phyloP scores from a whole-genome alignment of 2,797 vertebrate genomes.

The Acanthopagrus latus region DNA sequence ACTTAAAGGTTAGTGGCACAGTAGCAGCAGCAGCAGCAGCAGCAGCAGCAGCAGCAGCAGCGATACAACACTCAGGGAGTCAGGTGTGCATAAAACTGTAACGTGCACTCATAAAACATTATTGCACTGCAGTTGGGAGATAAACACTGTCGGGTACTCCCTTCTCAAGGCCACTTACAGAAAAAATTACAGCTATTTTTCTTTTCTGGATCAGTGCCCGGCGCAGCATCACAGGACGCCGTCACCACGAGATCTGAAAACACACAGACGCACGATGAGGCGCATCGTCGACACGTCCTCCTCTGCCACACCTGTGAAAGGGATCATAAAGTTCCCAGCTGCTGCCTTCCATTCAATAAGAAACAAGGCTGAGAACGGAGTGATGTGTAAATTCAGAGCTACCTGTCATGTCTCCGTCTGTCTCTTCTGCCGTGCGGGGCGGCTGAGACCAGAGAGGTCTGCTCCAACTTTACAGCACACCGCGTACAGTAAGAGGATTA shows the following conservation, averaged over 20 bases:
- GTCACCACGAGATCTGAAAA: slow-evolving; percentile 29
- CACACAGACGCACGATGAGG: slow-evolving; percentile 25
- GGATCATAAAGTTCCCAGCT: slow-evolving; percentile 64
- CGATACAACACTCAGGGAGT: slow-evolving; percentile 30
- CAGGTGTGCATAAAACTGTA: slow-evolving; percentile 57
- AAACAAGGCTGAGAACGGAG: slow-evolving; percentile 47
- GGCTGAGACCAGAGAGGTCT: slow-evolving; percentile 41
- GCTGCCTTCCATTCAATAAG: slow-evolving; percentile 49
- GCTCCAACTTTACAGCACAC: slow-evolving; percentile 52
- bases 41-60: not conserved
- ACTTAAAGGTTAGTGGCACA: slow-evolving; percentile 42
- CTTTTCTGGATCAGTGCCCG: not conserved
- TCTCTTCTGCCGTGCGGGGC: slow-evolving; percentile 10
- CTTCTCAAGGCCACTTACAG: slow-evolving; percentile 44
- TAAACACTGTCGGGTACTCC: slow-evolving; percentile 46
- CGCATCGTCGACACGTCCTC: slow-evolving; percentile 22
- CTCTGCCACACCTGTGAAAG: slow-evolving; percentile 21
- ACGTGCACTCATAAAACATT: slow-evolving; percentile 62
- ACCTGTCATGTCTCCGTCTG: slow-evolving; percentile 37
- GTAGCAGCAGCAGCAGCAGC: too few relatives aligned
- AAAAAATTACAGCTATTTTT: slow-evolving; percentile 32
- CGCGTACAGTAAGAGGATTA: slow-evolving; percentile 79
- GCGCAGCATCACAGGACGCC: not conserved
- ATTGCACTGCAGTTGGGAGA: slow-evolving; percentile 41
- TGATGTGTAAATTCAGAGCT: slow-evolving; percentile 46